A percentile compares a stretch with the other conserved stretches of the same genome.
Evolutionary conservation across 1,140 invertebrate species (phyloP).

Genomic region (Bicyclus anynana): DNA sequence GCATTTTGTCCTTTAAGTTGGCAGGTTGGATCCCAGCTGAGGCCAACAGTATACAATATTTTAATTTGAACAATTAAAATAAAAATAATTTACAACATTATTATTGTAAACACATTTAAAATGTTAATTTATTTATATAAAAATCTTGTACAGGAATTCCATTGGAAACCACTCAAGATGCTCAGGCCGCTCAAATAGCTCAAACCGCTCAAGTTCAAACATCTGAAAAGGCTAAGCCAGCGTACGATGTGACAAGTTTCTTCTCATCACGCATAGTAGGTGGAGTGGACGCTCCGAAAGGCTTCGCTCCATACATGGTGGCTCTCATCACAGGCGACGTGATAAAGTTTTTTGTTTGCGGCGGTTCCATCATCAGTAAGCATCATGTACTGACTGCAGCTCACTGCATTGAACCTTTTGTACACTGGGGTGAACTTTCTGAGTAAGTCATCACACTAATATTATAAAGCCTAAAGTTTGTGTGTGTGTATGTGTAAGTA

Average conservation of each 20-base stretch:
- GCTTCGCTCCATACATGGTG: constrained; percentile 38
- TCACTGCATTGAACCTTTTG: constrained; percentile 40
- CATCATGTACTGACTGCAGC: constrained; percentile 39
- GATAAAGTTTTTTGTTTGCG: constrained; percentile 35
- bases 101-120: too few species aligned
- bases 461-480: too few species aligned
- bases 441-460: constrained; percentile 36
- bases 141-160: neutral
- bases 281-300: constrained; percentile 36
- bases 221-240: neutral
- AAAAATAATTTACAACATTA: too few species aligned
- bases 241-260: neutral
- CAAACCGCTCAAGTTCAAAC: too few species aligned
- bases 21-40: too few species aligned
- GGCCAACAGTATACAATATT: too few species aligned
- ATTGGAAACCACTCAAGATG: neutral
- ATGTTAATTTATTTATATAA: too few species aligned
- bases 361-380: constrained; percentile 37
- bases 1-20: too few species aligned
- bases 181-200: too few species aligned
- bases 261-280: constrained; percentile 41
- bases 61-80: too few species aligned
- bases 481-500: too few species aligned
- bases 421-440: constrained; percentile 24
- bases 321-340: constrained; percentile 29